Evolutionary conservation across 2,797 vertebrate species (phyloP), one percentile per base, ranked within the genome.

Genomic region (Clarias fuscus): DNA sequence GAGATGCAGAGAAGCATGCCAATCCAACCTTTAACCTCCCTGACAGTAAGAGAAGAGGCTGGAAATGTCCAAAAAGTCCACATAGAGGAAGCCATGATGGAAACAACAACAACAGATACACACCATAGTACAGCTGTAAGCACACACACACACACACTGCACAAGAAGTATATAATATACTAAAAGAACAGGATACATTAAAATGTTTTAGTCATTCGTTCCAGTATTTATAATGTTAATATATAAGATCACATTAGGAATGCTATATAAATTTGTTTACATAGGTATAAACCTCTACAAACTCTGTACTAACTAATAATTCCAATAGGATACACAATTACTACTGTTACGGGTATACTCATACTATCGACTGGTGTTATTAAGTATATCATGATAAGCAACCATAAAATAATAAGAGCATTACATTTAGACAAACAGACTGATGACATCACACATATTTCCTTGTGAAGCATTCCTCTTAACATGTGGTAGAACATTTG

Each of bases 41-140:
- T 89, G 83, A 88, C 86, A 88, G 78, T 83, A 86, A 88, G 68
- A 84, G 58, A 81, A 71, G 87, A 75, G 83, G 85, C 90, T 90
- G 91, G 56, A 59, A 70, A 81, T 8, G 79, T 83, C 87, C 81
- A 89, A 53, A 82, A 91, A 80, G 83, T 93, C 93, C 7, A 4
- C 93, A 92, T 82, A 90, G 90, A 83, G 84, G 85, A 62, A 92
- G 80, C 40, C 92, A 89, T 90, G 89, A 92, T 61, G 87, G 91
- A 92, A 90, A 86, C 86, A 87, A 86, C 86, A 87, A 86, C 71
- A 93, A 75, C 14, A 76, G 3, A 27, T 76, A 76, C 3, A 76
- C 24, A 75, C 43, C 64, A 84, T 15, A 82, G 5, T 27, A 59
- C 81, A 86, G 43, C 59, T 65, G n/a, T 68, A 43, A 84, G 27